Conservation (phyloP, 2,113 vertebrate genomes). For the Chaenocephalus aceratus region DNA sequence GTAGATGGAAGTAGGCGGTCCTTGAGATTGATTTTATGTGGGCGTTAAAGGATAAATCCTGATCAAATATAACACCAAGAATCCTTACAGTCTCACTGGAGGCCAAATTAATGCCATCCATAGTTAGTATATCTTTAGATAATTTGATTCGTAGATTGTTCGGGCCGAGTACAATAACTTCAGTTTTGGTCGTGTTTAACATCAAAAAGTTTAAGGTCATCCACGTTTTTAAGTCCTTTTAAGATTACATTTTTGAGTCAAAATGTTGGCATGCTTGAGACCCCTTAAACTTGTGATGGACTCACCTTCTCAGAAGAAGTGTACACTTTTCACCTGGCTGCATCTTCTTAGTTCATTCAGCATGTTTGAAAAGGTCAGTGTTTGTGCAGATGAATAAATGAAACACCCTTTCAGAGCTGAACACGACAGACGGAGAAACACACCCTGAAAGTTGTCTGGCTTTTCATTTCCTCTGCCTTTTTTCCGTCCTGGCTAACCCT, state of each 20-base stretch:
- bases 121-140: no score
- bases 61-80: no score
- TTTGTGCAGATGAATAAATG: neutral
- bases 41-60: no score
- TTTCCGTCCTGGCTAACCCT: constrained; percentile 45
- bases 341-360: neutral
- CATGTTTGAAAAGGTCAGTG: neutral
- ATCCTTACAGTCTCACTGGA: no score
- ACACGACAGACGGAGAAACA: constrained; percentile 5
- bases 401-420: constrained; percentile 6
- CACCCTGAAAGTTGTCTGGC: constrained; percentile 25
- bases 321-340: neutral
- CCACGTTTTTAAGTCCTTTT: no score
- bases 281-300: neutral
- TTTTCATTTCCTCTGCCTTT: constrained; percentile 48
- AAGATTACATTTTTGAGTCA: neutral
- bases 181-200: no score
- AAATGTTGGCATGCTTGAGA: neutral
- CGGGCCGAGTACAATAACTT: no score
- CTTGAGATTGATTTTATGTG: no score
- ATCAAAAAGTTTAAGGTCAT: no score
- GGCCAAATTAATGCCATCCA: no score
- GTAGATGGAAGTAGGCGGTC: no score
- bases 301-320: neutral
- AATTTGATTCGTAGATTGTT: no score